Base-by-base conservation (phyloP, 2,888 invertebrate genomes). In the Thera britannica region DNA sequence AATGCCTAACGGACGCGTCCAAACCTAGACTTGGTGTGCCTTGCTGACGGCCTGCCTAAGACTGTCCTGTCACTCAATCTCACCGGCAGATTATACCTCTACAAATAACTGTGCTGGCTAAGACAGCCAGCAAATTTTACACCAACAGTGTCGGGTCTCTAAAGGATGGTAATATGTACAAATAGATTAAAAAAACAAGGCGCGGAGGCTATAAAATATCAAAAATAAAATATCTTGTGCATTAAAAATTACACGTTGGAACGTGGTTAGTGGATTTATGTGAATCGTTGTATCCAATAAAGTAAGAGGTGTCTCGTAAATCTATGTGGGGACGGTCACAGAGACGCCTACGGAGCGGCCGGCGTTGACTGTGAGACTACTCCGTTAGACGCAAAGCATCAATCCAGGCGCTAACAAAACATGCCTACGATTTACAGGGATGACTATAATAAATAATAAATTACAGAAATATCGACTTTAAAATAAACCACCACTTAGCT, bases 251-350 rank as follows among this genome's bases (percentile, higher is more conserved):
- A 84, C 82, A 84, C 80, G 78, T 76, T 72, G 71, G 79, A 84
- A 82, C 82, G 83, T 83, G 67, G 66, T 83, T 82, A 83, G 83
- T 84, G 82, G 84, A 92, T 92, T 92, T 92, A 92, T 92, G 90
- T 83, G 90, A 89, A 88, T 88, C 82, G 84, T 83, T 89, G 86
- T 86, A 84, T 83, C 86, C 89, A 90, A 92, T 92, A 92, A 92
- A 92, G 89, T 88, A 91, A 85, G 83, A 86, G 86, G 85, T 83
- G 90, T 85, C 87, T 90, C 91, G 89, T 93, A 92, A 92, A 92
- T 92, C 86, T 86, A 81, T 70, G 79, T 85, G 84, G 87, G 86
- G 88, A 85, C 84, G 88, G 88, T 78, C 79, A 81, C 80, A 74
- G 88, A 87, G 91, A 92, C 92, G 90, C 90, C 90, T 88, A 81